phyloP scores from a whole-genome alignment of 92 coral and sea anemone genomes.

The Parazoanthus atlanticus region DNA sequence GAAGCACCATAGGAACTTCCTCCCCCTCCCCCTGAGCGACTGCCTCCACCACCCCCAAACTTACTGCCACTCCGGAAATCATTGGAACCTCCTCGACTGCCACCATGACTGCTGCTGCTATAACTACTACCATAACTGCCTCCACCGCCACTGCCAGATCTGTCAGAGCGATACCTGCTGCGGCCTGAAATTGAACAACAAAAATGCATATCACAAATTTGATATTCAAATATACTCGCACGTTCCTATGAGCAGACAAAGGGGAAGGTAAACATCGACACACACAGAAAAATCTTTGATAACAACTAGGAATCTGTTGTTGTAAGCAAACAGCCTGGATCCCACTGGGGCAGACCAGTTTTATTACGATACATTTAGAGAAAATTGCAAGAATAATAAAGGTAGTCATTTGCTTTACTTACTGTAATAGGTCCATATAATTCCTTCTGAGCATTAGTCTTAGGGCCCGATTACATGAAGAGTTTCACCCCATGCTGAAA shows the following conservation, averaged over 20 bases:
- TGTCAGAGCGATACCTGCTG: constrained; percentile 79
- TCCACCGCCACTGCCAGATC: constrained; percentile 68
- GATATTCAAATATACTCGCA: not conserved
- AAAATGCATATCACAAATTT: not conserved
- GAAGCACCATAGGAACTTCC: constrained; percentile 43
- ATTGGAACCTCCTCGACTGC: constrained; percentile 44
- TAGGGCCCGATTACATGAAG: too few species aligned
- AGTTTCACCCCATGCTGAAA: too few species aligned
- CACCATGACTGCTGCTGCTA: constrained; percentile 32
- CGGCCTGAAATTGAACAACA: constrained; percentile 67
- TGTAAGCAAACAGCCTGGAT: too few species aligned
- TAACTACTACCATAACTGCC: constrained; percentile 50
- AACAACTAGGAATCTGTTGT: too few species aligned
- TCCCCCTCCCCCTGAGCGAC: constrained; percentile 51
- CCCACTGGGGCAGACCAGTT: too few species aligned
- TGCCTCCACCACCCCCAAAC: constrained; percentile 61
- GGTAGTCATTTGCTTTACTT: too few species aligned
- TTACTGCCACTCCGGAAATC: constrained; percentile 58
- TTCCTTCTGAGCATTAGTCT: too few species aligned
- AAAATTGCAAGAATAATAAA: too few species aligned
- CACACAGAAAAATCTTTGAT: too few species aligned
- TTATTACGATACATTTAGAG: too few species aligned
- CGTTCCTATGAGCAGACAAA: not conserved
- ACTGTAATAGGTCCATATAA: too few species aligned
- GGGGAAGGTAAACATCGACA: not conserved